Percentiles rank a stretch among this genome's conserved stretches.
These are phyloP conservation scores for Diadumene lineata DNA, from an alignment of 92 coral and sea anemone species.

Conservation along the genomic window DNA sequence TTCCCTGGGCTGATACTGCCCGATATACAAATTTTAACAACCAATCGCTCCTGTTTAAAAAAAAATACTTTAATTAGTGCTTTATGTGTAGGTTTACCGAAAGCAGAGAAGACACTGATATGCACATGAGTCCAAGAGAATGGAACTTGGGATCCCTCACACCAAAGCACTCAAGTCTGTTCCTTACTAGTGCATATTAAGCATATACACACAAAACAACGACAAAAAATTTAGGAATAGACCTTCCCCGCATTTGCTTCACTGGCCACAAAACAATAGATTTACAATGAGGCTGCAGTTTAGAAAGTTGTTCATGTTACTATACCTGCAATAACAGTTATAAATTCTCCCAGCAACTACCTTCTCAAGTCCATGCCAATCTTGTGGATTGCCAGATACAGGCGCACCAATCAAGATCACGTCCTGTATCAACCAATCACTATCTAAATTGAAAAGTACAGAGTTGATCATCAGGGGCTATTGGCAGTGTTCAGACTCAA, in stretches of 20 bases:
- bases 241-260: no score
- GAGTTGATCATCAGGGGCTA: neutral
- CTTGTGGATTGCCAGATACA: slow-evolving; percentile 63
- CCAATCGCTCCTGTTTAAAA: slow-evolving; percentile 66
- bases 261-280: no score
- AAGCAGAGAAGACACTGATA: no score
- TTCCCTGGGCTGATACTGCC: slow-evolving; percentile 61
- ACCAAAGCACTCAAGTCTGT: no score
- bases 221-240: no score
- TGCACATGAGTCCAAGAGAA: no score
- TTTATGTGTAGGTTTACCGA: neutral
- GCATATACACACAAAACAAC: no score
- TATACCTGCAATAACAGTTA: slow-evolving; percentile 78
- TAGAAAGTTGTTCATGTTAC: no score
- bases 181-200: no score
- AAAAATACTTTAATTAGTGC: neutral
- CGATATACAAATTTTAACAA: slow-evolving; percentile 75
- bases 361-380: slow-evolving; percentile 59
- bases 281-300: no score
- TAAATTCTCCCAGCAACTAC: slow-evolving; percentile 81
- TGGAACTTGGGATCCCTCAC: no score
- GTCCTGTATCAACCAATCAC: slow-evolving; percentile 55
- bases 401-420: slow-evolving; percentile 86
- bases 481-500: no score
- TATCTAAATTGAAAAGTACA: slow-evolving; percentile 6